phyloP scores from a whole-genome alignment of 1,140 invertebrate species.

The Aphelinus atriplicis region DNA sequence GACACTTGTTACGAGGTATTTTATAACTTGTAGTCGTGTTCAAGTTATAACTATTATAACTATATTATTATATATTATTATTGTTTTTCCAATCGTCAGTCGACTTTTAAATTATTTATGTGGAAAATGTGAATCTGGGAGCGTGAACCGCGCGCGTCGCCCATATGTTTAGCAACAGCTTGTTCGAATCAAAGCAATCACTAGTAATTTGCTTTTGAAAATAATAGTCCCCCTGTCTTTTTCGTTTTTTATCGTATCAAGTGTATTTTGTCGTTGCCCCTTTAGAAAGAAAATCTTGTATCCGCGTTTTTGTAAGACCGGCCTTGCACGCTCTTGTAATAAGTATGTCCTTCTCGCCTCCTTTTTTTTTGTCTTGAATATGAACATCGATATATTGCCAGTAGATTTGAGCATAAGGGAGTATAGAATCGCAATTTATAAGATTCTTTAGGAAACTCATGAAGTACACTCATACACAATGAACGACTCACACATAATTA shows the following conservation, averaged over 20 bases:
- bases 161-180: constrained; percentile 20
- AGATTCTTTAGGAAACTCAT: constrained; percentile 9
- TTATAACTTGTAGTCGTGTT: constrained; percentile 36
- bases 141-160: constrained; percentile 17
- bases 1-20: constrained; percentile 29
- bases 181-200: constrained; percentile 17
- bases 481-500: constrained; percentile 1
- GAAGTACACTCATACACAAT: not conserved
- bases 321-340: constrained; percentile 17
- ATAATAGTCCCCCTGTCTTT: constrained; percentile 17
- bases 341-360: constrained; percentile 18
- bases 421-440: constrained; percentile 18
- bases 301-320: constrained; percentile 24
- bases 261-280: constrained; percentile 14
- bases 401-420: constrained; percentile 16
- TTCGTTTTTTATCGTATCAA: constrained; percentile 25
- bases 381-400: constrained; percentile 24
- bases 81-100: constrained; percentile 31
- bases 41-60: constrained; percentile 37
- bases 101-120: constrained; percentile 40
- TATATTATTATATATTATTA: constrained; percentile 36
- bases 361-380: constrained; percentile 21
- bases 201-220: constrained; percentile 33
- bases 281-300: constrained; percentile 20
- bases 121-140: constrained; percentile 32